These are phyloP conservation scores for Synanthedon andrenaeformis DNA, from an alignment of 2,888 invertebrate species.

Conservation along the genomic window DNA sequence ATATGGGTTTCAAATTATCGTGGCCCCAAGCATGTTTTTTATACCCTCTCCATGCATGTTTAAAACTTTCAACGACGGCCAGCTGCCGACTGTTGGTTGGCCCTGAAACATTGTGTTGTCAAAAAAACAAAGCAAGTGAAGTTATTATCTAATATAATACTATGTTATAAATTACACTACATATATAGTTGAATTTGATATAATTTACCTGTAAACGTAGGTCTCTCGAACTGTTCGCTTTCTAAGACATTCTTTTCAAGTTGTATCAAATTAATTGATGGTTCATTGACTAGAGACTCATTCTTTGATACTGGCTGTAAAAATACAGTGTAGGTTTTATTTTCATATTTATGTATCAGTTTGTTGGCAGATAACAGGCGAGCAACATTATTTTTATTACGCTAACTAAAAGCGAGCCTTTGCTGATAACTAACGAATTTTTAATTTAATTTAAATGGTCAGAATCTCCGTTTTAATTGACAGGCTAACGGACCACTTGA, in stretches of 20 bases:
- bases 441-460: no score
- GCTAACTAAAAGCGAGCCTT: no score
- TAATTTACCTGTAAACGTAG: constrained; percentile 39
- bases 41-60: constrained; percentile 95
- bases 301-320: constrained; percentile 40
- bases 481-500: no score
- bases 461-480: no score
- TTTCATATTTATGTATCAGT: no score
- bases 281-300: constrained; percentile 44
- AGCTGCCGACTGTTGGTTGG: constrained; percentile 84
- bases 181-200: background rate
- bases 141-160: no score
- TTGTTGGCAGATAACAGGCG: background rate
- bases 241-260: constrained; percentile 28
- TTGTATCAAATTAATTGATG: constrained; percentile 14
- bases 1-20: constrained; percentile 93
- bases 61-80: constrained; percentile 89
- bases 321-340: background rate
- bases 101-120: constrained; percentile 54
- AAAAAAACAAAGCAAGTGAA: background rate
- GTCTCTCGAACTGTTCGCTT: constrained; percentile 28
- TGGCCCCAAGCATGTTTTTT: constrained; percentile 96
- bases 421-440: no score
- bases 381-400: background rate
- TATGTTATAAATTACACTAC: background rate